Evolutionary conservation across 2,888 invertebrate species (phyloP).

Genomic region (Nomada hirtipes): DNA sequence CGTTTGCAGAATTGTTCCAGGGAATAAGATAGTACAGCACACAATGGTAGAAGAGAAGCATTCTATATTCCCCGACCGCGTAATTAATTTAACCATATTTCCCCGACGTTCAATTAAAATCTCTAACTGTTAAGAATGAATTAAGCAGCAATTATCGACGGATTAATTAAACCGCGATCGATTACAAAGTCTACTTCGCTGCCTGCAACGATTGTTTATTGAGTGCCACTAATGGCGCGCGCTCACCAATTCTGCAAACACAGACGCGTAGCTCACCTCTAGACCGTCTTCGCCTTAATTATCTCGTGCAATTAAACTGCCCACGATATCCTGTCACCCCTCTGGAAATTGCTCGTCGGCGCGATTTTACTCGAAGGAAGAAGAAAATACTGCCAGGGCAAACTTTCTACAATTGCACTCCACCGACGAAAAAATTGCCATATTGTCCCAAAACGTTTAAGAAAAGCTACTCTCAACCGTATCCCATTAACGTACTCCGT

Average conservation of each 20-base stretch:
- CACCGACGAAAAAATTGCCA: no score
- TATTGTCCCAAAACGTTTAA: not conserved
- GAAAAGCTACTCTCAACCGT: no score
- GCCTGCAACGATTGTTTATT: slow-evolving; percentile 1
- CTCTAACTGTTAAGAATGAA: not conserved
- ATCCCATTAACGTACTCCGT: no score
- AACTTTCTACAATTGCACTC: not conserved
- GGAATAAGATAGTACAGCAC: no score
- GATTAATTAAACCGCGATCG: not conserved
- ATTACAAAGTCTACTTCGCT: not conserved
- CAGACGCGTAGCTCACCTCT: not conserved
- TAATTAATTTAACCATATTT: not conserved
- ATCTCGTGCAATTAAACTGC: slow-evolving; percentile 15
- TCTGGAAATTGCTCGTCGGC: not conserved
- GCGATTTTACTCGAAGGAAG: not conserved
- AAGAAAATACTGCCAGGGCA: not conserved
- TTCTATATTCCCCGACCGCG: not conserved
- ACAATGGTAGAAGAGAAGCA: not conserved
- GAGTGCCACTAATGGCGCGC: not conserved
- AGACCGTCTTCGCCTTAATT: slow-evolving; percentile 16
- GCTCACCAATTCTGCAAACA: not conserved
- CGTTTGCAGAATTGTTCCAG: not conserved
- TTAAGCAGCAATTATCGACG: not conserved
- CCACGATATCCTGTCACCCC: no score
- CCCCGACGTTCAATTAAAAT: no score